These are phyloP conservation scores for Phylloscopus trochiloides DNA, from an alignment of 2,113 vertebrate species.

Conservation along the genomic window DNA sequence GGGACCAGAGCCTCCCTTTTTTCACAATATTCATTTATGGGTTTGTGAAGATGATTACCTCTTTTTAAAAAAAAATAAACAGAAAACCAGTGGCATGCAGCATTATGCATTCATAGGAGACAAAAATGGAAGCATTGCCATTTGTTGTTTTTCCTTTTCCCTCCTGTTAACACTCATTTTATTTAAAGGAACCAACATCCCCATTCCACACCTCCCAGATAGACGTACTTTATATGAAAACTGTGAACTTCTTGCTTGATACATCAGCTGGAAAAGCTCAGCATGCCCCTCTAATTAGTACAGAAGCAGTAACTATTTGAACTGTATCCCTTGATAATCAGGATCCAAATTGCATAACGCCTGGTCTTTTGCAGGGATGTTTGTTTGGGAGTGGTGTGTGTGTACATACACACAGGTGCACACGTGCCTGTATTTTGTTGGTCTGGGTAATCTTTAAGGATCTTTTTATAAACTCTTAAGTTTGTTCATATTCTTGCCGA, in stretches of 20 bases:
- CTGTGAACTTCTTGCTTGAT: conserved; percentile 71
- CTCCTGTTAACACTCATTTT: neutral
- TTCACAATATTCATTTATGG: conserved; percentile 48
- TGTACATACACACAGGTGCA: neutral
- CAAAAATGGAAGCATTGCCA: conserved; percentile 26
- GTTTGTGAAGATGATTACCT: conserved; percentile 55
- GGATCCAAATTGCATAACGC: neutral
- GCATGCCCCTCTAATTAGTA: conserved; percentile 19
- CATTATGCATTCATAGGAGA: conserved; percentile 27
- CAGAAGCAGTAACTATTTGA: neutral
- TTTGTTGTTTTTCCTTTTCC: neutral
- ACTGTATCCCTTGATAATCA: neutral
- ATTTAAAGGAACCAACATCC: conserved; percentile 42
- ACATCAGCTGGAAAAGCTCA: conserved; percentile 44
- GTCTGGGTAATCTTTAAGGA: conserved; percentile 2
- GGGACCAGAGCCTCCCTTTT: conserved; percentile 59
- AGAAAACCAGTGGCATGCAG: conserved; percentile 46
- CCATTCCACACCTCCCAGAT: conserved; percentile 25
- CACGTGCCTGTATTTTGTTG: neutral
- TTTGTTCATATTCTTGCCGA: conserved; percentile 9
- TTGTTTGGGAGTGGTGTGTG: neutral
- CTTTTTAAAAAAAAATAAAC: conserved; percentile 45
- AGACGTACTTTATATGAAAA: conserved; percentile 51
- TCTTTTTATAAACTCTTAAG: neutral
- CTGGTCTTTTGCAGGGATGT: neutral